Evolutionary conservation across 2,888 invertebrate genomes (phyloP).

Genomic region (Mellilla xanthometata): DNA sequence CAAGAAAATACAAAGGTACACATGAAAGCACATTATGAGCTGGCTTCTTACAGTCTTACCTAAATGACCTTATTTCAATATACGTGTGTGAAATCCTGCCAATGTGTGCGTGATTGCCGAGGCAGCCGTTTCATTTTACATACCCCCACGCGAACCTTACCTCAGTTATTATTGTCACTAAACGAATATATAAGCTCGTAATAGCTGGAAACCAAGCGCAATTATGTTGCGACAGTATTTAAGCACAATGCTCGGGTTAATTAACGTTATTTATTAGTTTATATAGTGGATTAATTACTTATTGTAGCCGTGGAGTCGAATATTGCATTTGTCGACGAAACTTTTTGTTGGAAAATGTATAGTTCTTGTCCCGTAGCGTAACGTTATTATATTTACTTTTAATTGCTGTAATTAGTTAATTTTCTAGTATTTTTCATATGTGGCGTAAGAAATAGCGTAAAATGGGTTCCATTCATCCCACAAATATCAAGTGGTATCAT

Average conservation of each 20-base stretch:
- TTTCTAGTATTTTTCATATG: no score
- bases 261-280: slow-evolving; percentile 19
- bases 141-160: slow-evolving; percentile 41
- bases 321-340: not conserved
- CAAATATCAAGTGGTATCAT: not conserved
- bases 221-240: slow-evolving; percentile 29
- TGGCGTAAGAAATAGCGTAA: no score
- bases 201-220: slow-evolving; percentile 24
- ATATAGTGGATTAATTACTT: slow-evolving; percentile 4
- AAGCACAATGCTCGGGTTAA: slow-evolving; percentile 12
- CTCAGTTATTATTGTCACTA: slow-evolving; percentile 37
- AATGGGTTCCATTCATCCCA: no score
- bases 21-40: not conserved
- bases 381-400: no score
- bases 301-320: not conserved
- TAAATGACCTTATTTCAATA: slow-evolving; percentile 26
- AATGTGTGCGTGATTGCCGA: slow-evolving; percentile 44
- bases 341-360: no score
- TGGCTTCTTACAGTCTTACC: no score
- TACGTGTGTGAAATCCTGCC: slow-evolving; percentile 14
- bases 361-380: no score
- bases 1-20: no score
- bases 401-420: no score
- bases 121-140: slow-evolving; percentile 39
- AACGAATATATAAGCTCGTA: slow-evolving; percentile 25